Base-by-base conservation (phyloP, 2,888 invertebrate genomes). In the Eupithecia inturbata region DNA sequence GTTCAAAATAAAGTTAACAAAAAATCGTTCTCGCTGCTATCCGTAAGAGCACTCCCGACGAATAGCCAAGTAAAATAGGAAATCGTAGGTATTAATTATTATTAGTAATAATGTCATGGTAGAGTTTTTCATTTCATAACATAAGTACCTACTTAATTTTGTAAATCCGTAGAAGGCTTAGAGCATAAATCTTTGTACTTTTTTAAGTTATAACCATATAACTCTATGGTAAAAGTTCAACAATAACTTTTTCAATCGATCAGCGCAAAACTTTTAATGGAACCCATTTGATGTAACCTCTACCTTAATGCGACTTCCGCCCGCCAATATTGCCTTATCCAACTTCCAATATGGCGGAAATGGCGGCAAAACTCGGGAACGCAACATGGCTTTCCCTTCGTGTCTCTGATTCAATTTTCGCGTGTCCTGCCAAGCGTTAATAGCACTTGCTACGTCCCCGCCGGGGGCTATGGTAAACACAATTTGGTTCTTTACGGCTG, bases 371-470 rank as follows among this genome's bases (percentile, higher is more conserved):
- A 62, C 67, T 71, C 7, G 49, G 22, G 4, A 66, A 66, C 39
- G 66, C 26, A 66, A 66, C 72, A 70, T 53, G 69, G 71, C 75
- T n/a, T n/a, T n/a, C n/a, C n/a, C n/a, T n/a, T n/a, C n/a, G n/a
- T n/a, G 41, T 68, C 67, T 60, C 73, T 77, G 77, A 81, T 80
- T 81, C 78, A 80, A 80, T 80, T 80, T 78, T 78, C 78, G 79
- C 79, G 79, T 78, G 79, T 63, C 70, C 73, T 69, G 66, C 66
- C 45, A 72, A 63, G 69, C 75, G 66, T 49, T 57, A 39, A 66
- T 66, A 33, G 64, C 64, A 36, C n/a, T 64, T 33, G 64, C 22
- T 36, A n/a, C 64, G 33, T 36, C 10, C 22, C 14, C 63, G 33
- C 63, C 33, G n/a, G 69, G 62, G n/a, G 28, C 39, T 70, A 45